A percentile compares a stretch with the other conserved stretches of the same genome.
Conservation (phyloP, 2,797 vertebrate genomes). For the Garrulus glandarius region DNA sequence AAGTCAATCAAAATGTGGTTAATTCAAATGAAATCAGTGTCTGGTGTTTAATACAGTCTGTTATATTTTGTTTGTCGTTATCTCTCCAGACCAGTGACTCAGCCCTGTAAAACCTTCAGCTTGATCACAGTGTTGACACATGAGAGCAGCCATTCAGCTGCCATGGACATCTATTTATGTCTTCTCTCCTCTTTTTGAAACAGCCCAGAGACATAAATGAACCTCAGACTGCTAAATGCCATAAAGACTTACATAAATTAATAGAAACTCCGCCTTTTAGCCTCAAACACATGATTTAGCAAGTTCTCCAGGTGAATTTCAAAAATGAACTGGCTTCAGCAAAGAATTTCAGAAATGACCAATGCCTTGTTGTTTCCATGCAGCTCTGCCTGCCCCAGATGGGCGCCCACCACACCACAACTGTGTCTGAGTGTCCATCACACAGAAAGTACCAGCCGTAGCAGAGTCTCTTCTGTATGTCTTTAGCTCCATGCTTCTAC, state of each 20-base stretch:
- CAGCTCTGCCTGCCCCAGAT: neutral
- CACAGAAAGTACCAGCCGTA: neutral
- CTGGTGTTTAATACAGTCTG: neutral
- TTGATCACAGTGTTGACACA: neutral
- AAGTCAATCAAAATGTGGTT: constrained; percentile 34
- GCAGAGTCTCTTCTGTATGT: neutral
- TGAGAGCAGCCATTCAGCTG: neutral
- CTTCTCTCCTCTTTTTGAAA: neutral
- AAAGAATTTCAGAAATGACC: neutral
- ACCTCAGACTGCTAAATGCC: neutral
- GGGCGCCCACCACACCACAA: neutral
- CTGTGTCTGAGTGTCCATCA: neutral
- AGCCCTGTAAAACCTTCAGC: constrained; percentile 13
- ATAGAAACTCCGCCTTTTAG: neutral
- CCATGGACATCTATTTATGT: neutral
- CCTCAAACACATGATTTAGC: neutral
- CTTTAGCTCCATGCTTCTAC: neutral
- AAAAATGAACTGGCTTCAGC: neutral
- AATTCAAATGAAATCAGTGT: constrained; percentile 30
- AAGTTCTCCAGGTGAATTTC: neutral
- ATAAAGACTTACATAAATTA: neutral
- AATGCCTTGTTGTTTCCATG: neutral
- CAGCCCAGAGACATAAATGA: neutral
- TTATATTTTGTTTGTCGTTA: constrained; percentile 42
- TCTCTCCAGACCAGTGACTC: constrained; percentile 45